Evolutionary conservation across 2,888 invertebrate species (phyloP), one percentile per base, ranked within the genome.

Genomic region (Ophion ellenae): DNA sequence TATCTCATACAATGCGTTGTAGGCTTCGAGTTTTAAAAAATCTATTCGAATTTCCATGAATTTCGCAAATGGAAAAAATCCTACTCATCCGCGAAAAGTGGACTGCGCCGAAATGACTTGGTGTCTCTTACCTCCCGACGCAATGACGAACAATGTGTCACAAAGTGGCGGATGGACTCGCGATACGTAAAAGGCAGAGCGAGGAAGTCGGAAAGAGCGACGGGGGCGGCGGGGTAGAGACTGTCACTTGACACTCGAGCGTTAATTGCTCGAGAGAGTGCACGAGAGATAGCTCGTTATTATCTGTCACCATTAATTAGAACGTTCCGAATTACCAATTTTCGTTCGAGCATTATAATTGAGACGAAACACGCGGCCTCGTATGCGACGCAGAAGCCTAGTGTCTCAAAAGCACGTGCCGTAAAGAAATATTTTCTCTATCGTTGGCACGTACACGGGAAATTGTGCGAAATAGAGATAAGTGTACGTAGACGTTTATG

Each of bases 291-390:
- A 32, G 66, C 82, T 82, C 74, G 75, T 85, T 85, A 80, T 83
- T 85, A 71, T 79, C 79, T n/a, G 69, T 83, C 75, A 80, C 64
- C 75, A 85, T 80, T 80, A 80, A 85, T 83, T 79, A 85, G 71
- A 59, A 70, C 76, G 71, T 75, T 80, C 71, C 61, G 76, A 82
- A 83, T 85, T 63, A 71, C 47, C 75, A 76, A 79, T 82, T 85
- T 79, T 66, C 17, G 45, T 75, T 53, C 17, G 70, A 17, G 40
- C 7, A 40, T 40, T 40, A 40, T 82, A 85, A 79, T 76, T 82
- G 66, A 75, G 69, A 53, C 32, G 69, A 69, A 74, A 69, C 66
- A 78, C 63, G 78, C 57, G 78, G 73, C 69, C 28, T 10, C 36
- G 24, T 14, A 45, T 11, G 7, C 67, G 40, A 57, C 20, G 17